A percentile compares a stretch with the other conserved stretches of the same genome.
phyloP scores from a whole-genome alignment of 2,888 invertebrate species.

The Andrena dorsata region DNA sequence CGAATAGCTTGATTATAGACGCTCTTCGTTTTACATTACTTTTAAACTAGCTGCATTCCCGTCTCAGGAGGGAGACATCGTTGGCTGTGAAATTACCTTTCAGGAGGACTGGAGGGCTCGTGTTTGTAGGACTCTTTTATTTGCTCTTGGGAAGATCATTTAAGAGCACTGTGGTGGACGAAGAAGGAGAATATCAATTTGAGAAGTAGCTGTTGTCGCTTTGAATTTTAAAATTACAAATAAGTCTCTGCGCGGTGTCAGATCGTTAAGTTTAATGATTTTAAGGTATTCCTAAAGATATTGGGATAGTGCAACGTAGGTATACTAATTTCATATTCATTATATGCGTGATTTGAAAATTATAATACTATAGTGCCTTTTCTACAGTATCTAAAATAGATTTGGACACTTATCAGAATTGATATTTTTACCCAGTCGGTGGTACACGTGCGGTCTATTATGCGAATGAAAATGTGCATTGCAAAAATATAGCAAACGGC shows the following conservation, averaged over 20 bases:
- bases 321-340: background rate
- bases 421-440: background rate
- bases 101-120: background rate
- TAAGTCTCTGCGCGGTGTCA: background rate
- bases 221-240: background rate
- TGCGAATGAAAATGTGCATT: background rate
- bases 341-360: background rate
- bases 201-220: background rate
- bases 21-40: background rate
- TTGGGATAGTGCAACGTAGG: background rate
- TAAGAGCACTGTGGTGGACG: background rate
- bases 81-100: background rate
- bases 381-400: background rate
- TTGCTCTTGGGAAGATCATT: conserved; percentile 2
- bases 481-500: background rate
- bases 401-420: conserved; percentile 9
- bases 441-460: background rate
- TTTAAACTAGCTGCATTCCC: background rate
- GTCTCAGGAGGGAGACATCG: background rate
- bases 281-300: background rate
- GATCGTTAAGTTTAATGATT: background rate
- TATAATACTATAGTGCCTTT: background rate
- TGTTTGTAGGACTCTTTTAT: background rate
- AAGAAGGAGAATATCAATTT: too few relatives aligned
- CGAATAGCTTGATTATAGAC: background rate